Base-by-base conservation (phyloP, 2,113 vertebrate species). In the Nothocercus nigrocapillus region DNA sequence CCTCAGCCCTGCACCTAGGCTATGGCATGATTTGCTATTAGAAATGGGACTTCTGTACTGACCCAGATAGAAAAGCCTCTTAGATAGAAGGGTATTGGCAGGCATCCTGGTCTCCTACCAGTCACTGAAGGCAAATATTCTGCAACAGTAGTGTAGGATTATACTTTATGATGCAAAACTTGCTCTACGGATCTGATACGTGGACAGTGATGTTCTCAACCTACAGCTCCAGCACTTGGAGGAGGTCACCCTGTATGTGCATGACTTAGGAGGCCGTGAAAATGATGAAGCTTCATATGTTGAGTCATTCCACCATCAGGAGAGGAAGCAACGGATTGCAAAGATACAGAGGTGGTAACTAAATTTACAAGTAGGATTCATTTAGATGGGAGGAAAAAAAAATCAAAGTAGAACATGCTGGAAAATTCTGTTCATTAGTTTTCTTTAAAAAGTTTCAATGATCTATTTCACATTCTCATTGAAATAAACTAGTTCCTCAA, bases 291-390 rank as follows among this genome's bases (percentile, higher is more conserved):
- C 81, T 95, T 95, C 93, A 79, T 93, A 88, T 94, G 94, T 97
- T 96, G 95, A 97, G 93, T 97, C 94, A 96, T 96, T 79, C 92
- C 92, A 93, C 92, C 94, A 96, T 75, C 95, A 93, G 95, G 94
- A 96, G 93, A 97, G 95, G 94, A 97, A 96, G 95, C 88, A 91
- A 84, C 68, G 94, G 95, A 95, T 90, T 83, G 90, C 93, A 94
- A 20, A 92, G 94, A 91, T 95, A 95, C 88, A 96, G 94, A 97
- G 95, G 95, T 95, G 97, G 96, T 97, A 97, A 97, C 95, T 86
- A 90, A 97, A 97, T 97, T 95, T 95, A 92, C 94, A 87, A 96
- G 90, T 75, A 89, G 94, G 94, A 97, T 94, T 96, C 77, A 40
- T 96, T 97, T 81, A 51, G 94, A 96, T 86, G 75, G 59, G 36